phyloP scores from a whole-genome alignment of 2,888 invertebrate species.

The Drosophila mimica region DNA sequence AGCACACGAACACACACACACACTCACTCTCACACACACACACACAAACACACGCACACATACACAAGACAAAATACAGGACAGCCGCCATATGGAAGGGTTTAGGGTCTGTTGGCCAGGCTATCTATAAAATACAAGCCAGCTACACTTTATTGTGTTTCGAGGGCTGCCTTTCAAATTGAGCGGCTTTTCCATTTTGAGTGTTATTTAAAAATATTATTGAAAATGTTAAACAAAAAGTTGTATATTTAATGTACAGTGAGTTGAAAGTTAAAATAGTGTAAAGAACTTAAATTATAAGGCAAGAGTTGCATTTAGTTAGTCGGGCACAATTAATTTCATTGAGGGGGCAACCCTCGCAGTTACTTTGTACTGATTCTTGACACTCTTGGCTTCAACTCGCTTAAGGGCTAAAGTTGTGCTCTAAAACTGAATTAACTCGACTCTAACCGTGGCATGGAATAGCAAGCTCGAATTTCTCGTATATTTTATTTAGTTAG shows the following conservation, averaged over 20 bases:
- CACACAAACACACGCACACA: constrained; percentile 1
- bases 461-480: constrained; percentile 2
- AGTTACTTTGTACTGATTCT: constrained; percentile 21
- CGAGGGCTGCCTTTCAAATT: not conserved
- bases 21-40: constrained; percentile 33
- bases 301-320: not conserved
- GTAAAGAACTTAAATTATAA: not conserved
- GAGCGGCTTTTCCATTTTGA: not conserved
- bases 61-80: constrained; percentile 8
- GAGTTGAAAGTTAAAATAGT: not conserved
- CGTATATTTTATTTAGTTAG: constrained; percentile 23
- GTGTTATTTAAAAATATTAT: not conserved
- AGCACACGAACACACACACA: constrained; percentile 31
- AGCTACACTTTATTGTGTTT: constrained; percentile 3
- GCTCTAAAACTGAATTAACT: constrained; percentile 52
- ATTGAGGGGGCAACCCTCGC: not conserved
- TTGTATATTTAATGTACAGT: not conserved
- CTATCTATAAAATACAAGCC: constrained; percentile 34
- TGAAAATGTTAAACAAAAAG: too few species aligned
- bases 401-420: constrained; percentile 26
- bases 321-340: too few species aligned
- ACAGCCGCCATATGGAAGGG: constrained; percentile 44
- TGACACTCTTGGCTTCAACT: not conserved
- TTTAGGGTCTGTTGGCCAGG: constrained; percentile 10
- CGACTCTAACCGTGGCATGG: not conserved